Evolutionary conservation across 2,888 invertebrate species (phyloP), one percentile per base, ranked within the genome.

Genomic region (Rhorus exstirpatorius): DNA sequence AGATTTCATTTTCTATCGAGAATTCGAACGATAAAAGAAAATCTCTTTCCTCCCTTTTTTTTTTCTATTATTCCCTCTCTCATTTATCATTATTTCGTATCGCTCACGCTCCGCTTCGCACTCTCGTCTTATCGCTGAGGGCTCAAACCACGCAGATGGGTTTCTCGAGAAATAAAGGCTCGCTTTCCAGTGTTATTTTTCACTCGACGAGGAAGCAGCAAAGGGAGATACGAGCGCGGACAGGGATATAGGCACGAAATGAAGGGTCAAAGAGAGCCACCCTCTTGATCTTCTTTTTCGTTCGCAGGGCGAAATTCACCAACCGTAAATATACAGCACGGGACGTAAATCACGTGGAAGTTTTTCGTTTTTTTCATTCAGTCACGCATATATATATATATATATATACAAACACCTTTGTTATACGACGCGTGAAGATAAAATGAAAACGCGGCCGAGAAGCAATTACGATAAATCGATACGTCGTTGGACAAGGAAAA

Each of bases 251-350:
- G n/a, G n/a, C n/a, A 55, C 58, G 41, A 55, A 63, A 53, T 14
- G 55, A 68, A 60, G 74, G 65, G 65, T 58, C 58, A n/a, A 24
- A 71, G 61, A 35, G 24, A 51, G 7, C 24, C 24, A 1, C n/a
- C 53, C 60, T 67, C 72, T 63, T 41, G 67, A 74, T 79, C 72
- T 60, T 31, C 60, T 51, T 60, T 61, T 35, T 19, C 61, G 44
- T 60, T 65, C 24, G 41, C 53, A 6, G 31, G 31, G 60, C 55
- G 19, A 17, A 24, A 60, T 60, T 41, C 60, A n/a, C 41, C 53
- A 14, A 63, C 46, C 68, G 61, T 44, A 70, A 53, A 80, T 75
- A 70, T n/a, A n/a, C n/a, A n/a, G n/a, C 31, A 46, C 74, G 74
- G 63, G 70, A 55, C 61, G 55, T 12, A 49, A 65, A 46, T 63